Evolutionary conservation across 2,113 vertebrate genomes (phyloP).

Genomic region (Muntiacus reevesi): DNA sequence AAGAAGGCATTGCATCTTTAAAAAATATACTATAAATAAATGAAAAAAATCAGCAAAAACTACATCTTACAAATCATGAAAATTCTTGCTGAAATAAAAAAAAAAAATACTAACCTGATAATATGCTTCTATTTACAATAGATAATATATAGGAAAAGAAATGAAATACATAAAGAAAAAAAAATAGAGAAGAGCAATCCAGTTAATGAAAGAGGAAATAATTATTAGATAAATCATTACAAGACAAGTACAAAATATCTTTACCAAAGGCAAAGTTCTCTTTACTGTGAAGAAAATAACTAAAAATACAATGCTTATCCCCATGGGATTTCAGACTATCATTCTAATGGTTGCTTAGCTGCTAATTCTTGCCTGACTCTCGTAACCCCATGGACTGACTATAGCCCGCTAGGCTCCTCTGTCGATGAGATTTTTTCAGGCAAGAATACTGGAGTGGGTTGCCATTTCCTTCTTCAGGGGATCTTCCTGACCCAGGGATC

Average conservation of each 20-base stretch:
- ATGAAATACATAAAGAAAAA: accelerated
- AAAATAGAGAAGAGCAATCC: background rate
- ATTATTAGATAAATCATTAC: background rate
- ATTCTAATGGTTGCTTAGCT: background rate
- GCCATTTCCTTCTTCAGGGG: background rate
- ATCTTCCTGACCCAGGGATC: background rate
- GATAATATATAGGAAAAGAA: background rate
- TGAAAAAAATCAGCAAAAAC: background rate
- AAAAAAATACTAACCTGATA: background rate
- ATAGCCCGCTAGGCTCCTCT: background rate
- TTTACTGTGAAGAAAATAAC: background rate
- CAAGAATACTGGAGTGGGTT: background rate
- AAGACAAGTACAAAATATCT: background rate
- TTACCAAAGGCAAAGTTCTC: background rate
- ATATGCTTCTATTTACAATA: background rate
- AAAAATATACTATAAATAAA: background rate
- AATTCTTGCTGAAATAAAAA: background rate
- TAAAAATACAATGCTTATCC: background rate
- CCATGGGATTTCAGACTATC: background rate
- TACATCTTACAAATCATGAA: background rate
- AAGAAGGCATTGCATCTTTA: background rate
- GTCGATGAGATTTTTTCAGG: background rate
- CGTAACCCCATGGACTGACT: background rate
- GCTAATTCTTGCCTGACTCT: background rate
- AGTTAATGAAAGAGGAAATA: background rate